These are phyloP conservation scores for Auanema freiburgensis DNA, from an alignment of 2,888 invertebrate genomes.

Conservation along the genomic window DNA sequence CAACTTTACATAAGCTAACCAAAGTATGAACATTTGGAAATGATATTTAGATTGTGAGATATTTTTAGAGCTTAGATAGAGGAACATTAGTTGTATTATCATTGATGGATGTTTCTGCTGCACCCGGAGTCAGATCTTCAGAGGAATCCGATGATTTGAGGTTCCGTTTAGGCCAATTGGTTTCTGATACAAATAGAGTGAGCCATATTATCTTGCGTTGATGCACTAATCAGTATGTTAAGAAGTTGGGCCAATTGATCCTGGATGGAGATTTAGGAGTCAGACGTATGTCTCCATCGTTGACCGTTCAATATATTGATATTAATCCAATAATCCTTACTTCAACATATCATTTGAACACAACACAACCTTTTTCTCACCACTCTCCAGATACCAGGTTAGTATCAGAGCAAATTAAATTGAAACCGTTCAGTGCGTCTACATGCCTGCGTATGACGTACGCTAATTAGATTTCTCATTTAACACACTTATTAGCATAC, in stretches of 20 bases:
- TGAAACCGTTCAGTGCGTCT: neutral
- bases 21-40: slow-evolving; percentile 18
- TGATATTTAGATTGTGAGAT: neutral
- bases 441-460: neutral
- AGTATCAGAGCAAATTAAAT: slow-evolving; percentile 4
- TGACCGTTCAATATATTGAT: slow-evolving; percentile 44
- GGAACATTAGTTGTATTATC: slow-evolving; percentile 49
- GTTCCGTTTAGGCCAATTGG: slow-evolving; percentile 34
- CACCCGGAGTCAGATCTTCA: slow-evolving; percentile 49
- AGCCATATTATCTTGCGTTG: neutral
- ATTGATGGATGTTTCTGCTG: slow-evolving; percentile 44
- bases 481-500: too few relatives aligned
- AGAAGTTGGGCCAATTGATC: slow-evolving; percentile 47
- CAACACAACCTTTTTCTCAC: slow-evolving; percentile 51
- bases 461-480: too few relatives aligned
- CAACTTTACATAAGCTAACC: slow-evolving; percentile 39
- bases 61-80: slow-evolving; percentile 34
- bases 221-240: slow-evolving; percentile 9
- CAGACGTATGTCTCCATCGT: slow-evolving; percentile 30
- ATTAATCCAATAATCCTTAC: slow-evolving; percentile 47
- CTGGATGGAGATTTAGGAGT: slow-evolving; percentile 44
- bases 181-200: slow-evolving; percentile 47
- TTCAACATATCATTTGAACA: slow-evolving; percentile 49
- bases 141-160: slow-evolving; percentile 44
- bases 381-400: slow-evolving; percentile 45